These are phyloP conservation scores for Aporophyla lueneburgensis DNA, from an alignment of 2,888 invertebrate genomes.

Conservation along the genomic window DNA sequence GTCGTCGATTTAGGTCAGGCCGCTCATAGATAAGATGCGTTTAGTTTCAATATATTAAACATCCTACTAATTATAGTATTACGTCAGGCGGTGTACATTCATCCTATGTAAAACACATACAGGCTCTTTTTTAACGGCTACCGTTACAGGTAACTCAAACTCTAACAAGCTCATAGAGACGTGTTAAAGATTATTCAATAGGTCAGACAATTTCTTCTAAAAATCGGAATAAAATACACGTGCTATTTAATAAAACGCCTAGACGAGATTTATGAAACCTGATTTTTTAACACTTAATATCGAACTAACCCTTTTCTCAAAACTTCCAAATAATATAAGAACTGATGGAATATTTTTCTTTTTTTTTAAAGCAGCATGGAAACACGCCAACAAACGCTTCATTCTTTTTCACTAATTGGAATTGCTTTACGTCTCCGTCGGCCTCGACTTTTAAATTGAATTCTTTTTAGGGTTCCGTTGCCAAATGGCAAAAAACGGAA, in stretches of 20 bases:
- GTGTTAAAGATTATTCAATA: background rate
- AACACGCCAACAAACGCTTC: conserved; percentile 56
- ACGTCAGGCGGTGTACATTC: background rate
- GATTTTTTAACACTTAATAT: background rate
- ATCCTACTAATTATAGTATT: background rate
- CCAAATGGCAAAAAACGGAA: too few relatives aligned
- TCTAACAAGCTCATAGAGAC: background rate
- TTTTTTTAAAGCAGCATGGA: conserved; percentile 36
- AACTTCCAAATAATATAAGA: conserved; percentile 8
- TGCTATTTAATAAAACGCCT: background rate
- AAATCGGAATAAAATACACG: background rate
- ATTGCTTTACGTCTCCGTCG: conserved; percentile 58
- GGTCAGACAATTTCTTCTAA: background rate
- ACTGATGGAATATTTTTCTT: conserved; percentile 33
- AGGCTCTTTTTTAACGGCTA: too few relatives aligned
- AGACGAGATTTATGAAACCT: background rate
- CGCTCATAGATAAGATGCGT: background rate
- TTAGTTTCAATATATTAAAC: background rate
- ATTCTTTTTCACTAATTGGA: conserved; percentile 67
- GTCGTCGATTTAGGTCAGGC: conserved; percentile 2
- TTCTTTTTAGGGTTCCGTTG: too few relatives aligned
- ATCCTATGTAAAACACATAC: background rate
- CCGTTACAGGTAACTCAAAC: background rate
- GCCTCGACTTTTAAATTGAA: conserved; percentile 61
- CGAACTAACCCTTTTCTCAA: background rate